Evolutionary conservation across 2,888 invertebrate species (phyloP).

Genomic region (Pollenia angustigena): DNA sequence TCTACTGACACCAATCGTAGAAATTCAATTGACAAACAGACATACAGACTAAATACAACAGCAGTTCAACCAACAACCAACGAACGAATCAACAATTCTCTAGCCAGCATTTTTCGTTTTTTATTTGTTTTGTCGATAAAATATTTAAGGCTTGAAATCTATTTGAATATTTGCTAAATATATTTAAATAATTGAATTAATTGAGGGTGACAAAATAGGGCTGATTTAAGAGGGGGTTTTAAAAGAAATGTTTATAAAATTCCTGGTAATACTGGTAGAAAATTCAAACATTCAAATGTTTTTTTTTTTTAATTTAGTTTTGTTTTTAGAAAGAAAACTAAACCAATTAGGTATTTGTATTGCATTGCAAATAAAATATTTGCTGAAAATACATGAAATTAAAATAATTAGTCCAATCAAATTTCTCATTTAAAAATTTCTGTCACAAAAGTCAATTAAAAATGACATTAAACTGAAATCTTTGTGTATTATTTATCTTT

Average conservation of each 20-base stretch:
- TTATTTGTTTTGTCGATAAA: constrained; percentile 46
- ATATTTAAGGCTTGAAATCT: constrained; percentile 43
- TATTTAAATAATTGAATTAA: constrained; percentile 66
- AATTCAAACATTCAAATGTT: not conserved
- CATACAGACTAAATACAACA: not conserved
- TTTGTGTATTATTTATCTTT: too few species aligned
- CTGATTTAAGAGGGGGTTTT: too few species aligned
- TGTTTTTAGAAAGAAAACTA: too few species aligned
- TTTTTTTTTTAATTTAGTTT: too few species aligned
- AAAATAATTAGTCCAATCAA: too few species aligned
- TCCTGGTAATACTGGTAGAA: not conserved
- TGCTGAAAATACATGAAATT: too few species aligned
- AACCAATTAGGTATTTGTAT: too few species aligned
- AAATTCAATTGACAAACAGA: not conserved
- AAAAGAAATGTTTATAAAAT: not conserved
- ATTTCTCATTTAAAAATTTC: too few species aligned
- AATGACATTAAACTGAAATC: too few species aligned
- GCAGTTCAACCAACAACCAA: constrained; percentile 15
- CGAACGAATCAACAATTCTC: not conserved
- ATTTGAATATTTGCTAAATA: constrained; percentile 36
- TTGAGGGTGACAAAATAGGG: not conserved
- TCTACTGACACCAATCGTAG: constrained; percentile 21
- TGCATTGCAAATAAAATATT: too few species aligned
- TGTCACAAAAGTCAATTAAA: too few species aligned
- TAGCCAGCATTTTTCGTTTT: constrained; percentile 45